These are phyloP conservation scores for Dufourea novaeangliae DNA, from an alignment of 1,140 invertebrate genomes.

Conservation along the genomic window DNA sequence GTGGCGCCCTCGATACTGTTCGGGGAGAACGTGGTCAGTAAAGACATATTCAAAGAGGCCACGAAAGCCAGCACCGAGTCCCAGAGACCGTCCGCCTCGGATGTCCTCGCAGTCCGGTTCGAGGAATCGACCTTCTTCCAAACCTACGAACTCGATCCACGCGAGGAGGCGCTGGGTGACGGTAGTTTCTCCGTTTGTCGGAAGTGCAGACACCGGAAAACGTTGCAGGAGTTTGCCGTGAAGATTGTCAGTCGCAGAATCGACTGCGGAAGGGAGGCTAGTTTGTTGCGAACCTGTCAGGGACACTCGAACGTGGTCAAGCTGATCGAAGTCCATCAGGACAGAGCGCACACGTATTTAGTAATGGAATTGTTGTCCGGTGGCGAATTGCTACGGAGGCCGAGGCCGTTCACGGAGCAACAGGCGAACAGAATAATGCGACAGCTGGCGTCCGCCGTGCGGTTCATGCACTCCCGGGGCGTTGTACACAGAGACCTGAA, in stretches of 20 bases:
- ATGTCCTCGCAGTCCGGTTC: slow-evolving; percentile 70
- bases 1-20: slow-evolving; percentile 96
- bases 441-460: slow-evolving; percentile 90
- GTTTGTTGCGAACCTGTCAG: slow-evolving; percentile 90
- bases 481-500: slow-evolving; percentile 95
- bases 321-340: slow-evolving; percentile 90
- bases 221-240: slow-evolving; percentile 91
- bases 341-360: slow-evolving; percentile 91
- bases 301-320: slow-evolving; percentile 94
- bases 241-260: slow-evolving; percentile 93
- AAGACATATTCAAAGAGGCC: slow-evolving; percentile 83
- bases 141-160: slow-evolving; percentile 89
- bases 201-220: slow-evolving; percentile 89
- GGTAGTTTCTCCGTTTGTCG: slow-evolving; percentile 95
- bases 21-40: slow-evolving; percentile 91
- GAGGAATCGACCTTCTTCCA: slow-evolving; percentile 94
- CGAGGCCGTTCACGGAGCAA: slow-evolving; percentile 86
- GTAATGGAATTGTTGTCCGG: slow-evolving; percentile 93
- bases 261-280: slow-evolving; percentile 90
- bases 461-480: slow-evolving; percentile 90
- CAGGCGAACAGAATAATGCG: slow-evolving; percentile 87
- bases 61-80: slow-evolving; percentile 7
- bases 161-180: slow-evolving; percentile 89
- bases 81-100: slow-evolving; percentile 57
- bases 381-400: slow-evolving; percentile 91